Conservation (phyloP, 2,797 vertebrate species). For the Petrocephalus sullivani region DNA sequence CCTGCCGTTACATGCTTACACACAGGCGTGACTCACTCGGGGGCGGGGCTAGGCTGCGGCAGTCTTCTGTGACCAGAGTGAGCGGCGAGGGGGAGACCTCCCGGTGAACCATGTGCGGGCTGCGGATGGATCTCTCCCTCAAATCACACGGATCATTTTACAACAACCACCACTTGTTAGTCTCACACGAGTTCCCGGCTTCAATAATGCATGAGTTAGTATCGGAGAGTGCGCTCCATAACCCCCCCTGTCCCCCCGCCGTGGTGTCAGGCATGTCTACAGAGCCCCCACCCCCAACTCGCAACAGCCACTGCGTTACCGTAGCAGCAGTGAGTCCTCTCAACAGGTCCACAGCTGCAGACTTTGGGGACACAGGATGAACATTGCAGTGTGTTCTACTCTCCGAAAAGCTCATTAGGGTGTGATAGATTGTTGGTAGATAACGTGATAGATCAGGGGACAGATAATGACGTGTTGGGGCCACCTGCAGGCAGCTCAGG, state of each 20-base stretch:
- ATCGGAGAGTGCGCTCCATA: neutral
- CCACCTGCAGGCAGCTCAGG: neutral
- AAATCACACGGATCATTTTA: conserved; percentile 37
- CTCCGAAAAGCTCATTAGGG: neutral
- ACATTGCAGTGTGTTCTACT: neutral
- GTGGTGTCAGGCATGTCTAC: neutral
- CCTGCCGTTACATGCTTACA: neutral
- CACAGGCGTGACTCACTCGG: neutral
- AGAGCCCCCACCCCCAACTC: neutral
- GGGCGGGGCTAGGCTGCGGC: conserved; percentile 6
- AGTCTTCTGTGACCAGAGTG: conserved; percentile 28
- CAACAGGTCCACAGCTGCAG: neutral
- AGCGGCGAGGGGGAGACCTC: conserved; percentile 14
- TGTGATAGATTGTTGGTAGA: neutral
- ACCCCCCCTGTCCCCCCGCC: neutral
- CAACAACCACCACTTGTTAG: conserved; percentile 36
- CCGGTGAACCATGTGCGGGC: conserved; percentile 11
- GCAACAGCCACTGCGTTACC: neutral
- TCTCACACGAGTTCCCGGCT: conserved; percentile 40
- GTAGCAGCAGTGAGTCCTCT: neutral
- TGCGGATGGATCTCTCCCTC: conserved; percentile 32
- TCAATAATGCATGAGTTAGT: conserved; percentile 50
- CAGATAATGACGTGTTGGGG: neutral
- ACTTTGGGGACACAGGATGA: neutral
- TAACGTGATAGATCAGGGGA: neutral